Base-by-base conservation (phyloP, 2,888 invertebrate species). In the Calameuta idolon region DNA sequence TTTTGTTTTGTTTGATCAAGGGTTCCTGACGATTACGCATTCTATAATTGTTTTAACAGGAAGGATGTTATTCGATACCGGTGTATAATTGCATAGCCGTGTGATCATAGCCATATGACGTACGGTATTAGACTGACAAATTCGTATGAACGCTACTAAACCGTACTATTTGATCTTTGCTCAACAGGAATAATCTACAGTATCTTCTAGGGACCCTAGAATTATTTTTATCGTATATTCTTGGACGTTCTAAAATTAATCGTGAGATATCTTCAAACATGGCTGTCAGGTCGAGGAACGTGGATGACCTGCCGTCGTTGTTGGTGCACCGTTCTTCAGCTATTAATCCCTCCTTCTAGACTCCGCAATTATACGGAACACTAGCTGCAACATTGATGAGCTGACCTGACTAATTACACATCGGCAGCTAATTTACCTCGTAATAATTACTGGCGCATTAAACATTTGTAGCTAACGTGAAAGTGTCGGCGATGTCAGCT, bases 361-460 rank as follows among this genome's bases (percentile, higher is more conserved):
- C 23, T 2, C 55, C 2, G 71, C 15, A 71, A 82, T 83, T 81
- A 83, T 75, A 76, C 79, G 37, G 71, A 74, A 34, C 15, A 23
- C 30, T 77, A 73, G 73, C 69, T 84, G 82, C 81, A 85, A 83
- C 79, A 85, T 85, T 83, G 75, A 85, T 85, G 81, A 85, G 80
- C 12, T 12, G 75, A 69, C 74, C 71, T 34, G 71, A 71, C 71
- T 71, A 71, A 71, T 74, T 35, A 74, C 74, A 74, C 34, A 35
- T 74, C 34, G 74, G 75, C 55, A 74, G 79, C 81, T 85, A 85
- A 85, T 85, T 84, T 85, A 79, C 83, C 79, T 83, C 79, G 80
- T 85, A 85, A 85, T 84, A 85, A 85, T 85, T 85, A 83, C 80
- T 37, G 76, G 73, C 79, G 78, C 83, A 85, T 85, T 85, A 83